Conservation (phyloP, 2,113 vertebrate genomes). For the Arenaria interpres region DNA sequence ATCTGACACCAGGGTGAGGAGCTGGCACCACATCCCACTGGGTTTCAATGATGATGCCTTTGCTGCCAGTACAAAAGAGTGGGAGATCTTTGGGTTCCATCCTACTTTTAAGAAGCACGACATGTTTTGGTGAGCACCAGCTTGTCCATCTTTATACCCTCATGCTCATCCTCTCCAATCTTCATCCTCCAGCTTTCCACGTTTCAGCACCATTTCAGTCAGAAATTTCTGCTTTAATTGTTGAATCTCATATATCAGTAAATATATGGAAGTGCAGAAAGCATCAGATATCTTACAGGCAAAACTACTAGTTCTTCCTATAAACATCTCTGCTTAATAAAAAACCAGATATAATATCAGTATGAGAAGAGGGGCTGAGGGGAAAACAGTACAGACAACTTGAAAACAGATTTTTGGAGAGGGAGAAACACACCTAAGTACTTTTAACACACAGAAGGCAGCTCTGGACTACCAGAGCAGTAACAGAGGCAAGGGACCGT, state of each 20-base stretch:
- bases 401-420: not conserved
- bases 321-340: not conserved
- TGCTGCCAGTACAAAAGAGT: not conserved
- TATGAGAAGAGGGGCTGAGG: not conserved
- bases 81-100: not conserved
- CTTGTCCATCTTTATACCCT: not conserved
- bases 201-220: not conserved
- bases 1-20: not conserved
- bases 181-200: not conserved
- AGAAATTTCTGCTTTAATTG: not conserved
- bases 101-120: not conserved
- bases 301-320: not conserved
- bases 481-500: rapidly evolving
- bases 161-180: not conserved
- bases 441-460: not conserved
- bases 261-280: not conserved
- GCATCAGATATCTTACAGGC: not conserved
- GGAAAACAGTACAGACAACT: not conserved
- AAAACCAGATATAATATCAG: not conserved
- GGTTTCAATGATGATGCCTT: not conserved
- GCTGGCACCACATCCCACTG: not conserved
- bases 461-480: not conserved
- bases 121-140: not conserved
- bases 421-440: not conserved
- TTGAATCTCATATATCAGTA: not conserved